phyloP scores from a whole-genome alignment of 1,140 invertebrate genomes.

The Episyrphus balteatus region DNA sequence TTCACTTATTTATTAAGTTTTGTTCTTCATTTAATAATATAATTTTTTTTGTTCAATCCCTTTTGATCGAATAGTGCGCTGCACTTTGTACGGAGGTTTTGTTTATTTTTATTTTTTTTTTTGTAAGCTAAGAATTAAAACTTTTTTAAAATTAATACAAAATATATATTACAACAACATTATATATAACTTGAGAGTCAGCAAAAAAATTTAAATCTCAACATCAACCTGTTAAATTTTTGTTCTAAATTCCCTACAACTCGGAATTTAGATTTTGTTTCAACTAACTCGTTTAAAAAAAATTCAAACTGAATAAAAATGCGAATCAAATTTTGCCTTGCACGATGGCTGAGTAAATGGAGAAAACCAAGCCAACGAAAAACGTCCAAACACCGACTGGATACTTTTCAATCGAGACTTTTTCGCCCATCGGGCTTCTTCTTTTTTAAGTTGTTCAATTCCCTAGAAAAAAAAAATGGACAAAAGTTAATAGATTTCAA shows the following conservation, averaged over 20 bases:
- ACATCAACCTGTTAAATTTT: no score
- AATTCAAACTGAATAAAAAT: constrained; percentile 61
- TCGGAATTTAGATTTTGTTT: not conserved
- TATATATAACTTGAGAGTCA: no score
- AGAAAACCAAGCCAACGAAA: constrained; percentile 88
- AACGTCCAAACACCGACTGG: constrained; percentile 87
- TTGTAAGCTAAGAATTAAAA: no score
- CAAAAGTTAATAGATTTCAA: constrained; percentile 1
- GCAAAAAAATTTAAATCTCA: no score
- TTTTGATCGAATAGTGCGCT: no score
- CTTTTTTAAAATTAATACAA: no score
- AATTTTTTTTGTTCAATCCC: no score
- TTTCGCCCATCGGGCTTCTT: constrained; percentile 81
- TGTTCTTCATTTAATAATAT: no score
- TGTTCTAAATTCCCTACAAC: not conserved
- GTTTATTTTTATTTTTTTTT: no score
- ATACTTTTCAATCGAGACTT: constrained; percentile 89
- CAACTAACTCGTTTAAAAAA: not conserved
- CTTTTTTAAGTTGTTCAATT: constrained; percentile 90
- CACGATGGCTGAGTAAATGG: constrained; percentile 77
- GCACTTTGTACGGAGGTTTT: no score
- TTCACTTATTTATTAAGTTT: no score
- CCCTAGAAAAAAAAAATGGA: constrained; percentile 54
- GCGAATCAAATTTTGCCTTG: constrained; percentile 61
- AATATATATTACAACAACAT: no score